Percentiles rank a stretch among this genome's conserved stretches.
Evolutionary conservation across 2,113 vertebrate genomes (phyloP).

Genomic region (Myiagra hebetior): DNA sequence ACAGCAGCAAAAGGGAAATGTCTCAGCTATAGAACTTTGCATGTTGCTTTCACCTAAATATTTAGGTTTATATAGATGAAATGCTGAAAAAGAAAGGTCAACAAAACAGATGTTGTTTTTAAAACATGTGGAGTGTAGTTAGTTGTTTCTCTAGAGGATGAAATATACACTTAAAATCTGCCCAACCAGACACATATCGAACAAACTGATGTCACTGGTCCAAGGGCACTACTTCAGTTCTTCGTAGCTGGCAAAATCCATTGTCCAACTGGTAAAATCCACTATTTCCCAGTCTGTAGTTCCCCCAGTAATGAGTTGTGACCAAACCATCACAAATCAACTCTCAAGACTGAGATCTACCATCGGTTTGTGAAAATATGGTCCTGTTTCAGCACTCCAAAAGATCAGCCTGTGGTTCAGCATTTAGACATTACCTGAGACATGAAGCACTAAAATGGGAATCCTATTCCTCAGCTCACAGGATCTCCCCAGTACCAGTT

Average conservation of each 20-base stretch:
- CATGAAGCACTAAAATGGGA: background rate
- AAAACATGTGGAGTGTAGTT: background rate
- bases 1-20: background rate
- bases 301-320: background rate
- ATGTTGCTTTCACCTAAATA: slow-evolving; percentile 14
- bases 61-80: background rate
- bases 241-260: background rate
- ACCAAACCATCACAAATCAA: background rate
- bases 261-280: background rate
- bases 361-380: background rate
- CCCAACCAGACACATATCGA: background rate
- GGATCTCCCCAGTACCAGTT: background rate
- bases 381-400: background rate
- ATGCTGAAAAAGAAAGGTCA: background rate
- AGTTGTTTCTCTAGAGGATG: background rate
- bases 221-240: background rate
- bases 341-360: background rate
- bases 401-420: background rate
- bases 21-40: background rate
- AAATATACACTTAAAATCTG: background rate
- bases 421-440: background rate
- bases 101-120: background rate
- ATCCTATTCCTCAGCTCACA: background rate
- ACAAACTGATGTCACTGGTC: background rate
- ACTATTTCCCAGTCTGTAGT: background rate